Evolutionary conservation across 2,113 vertebrate genomes (phyloP), one percentile per base, ranked within the genome.

Genomic region (Lepus europaeus): DNA sequence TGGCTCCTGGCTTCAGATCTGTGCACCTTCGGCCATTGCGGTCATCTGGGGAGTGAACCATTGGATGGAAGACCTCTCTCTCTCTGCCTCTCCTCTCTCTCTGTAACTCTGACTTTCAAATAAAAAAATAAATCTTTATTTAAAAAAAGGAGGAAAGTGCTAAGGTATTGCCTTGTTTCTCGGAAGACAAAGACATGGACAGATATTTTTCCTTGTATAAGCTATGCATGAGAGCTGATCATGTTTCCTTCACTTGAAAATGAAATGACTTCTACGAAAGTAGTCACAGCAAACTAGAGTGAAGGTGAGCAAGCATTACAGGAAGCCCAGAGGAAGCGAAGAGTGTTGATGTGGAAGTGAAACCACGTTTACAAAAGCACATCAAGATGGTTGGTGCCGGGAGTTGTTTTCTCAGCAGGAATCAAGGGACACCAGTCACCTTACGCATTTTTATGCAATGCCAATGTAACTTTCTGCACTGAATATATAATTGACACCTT

Each of bases 221-320:
- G 64, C 70, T 8, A 0, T 0, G 0, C 0, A 2, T 33, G 20
- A 13, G 12, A 36, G 69, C 6, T 3, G 25, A 2, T 25, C 3
- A 0, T 9, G 61, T 17, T 68, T 9, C 49, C 20, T 36, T 22
- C 19, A 8, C 64, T 92, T 45, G 31, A 29, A 27, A 87, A 83
- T 86, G 56, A 53, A 66, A n/a, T 2, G 73, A 19, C 79, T 31
- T 72, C 89, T 49, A 19, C 29, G 77, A 64, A 0, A 29, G 56
- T 22, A 9, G 19, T 8, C 36, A 7, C 2, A 90, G 56, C 19
- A 39, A 85, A 29, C 63, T 31, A 69, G 73, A 82, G 91, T 36
- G 82, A 78, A 76, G 74, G 78, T 56, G 22, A 22, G 9, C 27
- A 22, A 12, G 29, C 1, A 5, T 16, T 20, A 29, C 94, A 76